phyloP scores from a whole-genome alignment of 2,888 invertebrate species.

The Meloe dianella region DNA sequence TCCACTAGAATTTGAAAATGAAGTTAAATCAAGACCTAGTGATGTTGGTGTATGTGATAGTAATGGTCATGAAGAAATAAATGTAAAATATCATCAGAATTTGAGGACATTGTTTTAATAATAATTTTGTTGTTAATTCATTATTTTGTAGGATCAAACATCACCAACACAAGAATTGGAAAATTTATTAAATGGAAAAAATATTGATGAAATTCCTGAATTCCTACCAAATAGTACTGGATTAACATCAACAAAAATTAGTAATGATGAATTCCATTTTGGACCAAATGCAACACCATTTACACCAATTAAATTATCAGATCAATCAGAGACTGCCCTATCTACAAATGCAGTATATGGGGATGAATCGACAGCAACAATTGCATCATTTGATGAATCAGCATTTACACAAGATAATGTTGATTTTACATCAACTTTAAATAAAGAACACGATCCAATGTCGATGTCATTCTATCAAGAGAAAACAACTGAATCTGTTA shows the following conservation, averaged over 20 bases:
- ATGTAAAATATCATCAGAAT: no score
- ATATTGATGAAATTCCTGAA: slow-evolving; percentile 56
- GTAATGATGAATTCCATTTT: slow-evolving; percentile 65
- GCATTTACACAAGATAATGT: slow-evolving; percentile 27
- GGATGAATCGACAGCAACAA: slow-evolving; percentile 59
- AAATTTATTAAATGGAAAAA: slow-evolving; percentile 58
- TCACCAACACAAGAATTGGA: slow-evolving; percentile 54
- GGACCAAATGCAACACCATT: slow-evolving; percentile 67
- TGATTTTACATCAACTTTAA: slow-evolving; percentile 36
- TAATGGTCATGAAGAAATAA: slow-evolving; percentile 61
- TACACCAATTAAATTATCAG: slow-evolving; percentile 53
- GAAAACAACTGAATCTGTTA: slow-evolving; percentile 61
- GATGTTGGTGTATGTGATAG: slow-evolving; percentile 65
- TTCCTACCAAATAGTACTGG: slow-evolving; percentile 52
- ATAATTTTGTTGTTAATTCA: background rate
- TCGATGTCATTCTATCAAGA: slow-evolving; percentile 71
- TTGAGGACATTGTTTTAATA: no score
- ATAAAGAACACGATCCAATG: slow-evolving; percentile 68
- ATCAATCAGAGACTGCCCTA: slow-evolving; percentile 60
- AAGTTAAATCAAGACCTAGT: slow-evolving; percentile 68
- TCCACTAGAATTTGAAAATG: slow-evolving; percentile 69
- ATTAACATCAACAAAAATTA: slow-evolving; percentile 38
- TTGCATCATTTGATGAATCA: slow-evolving; percentile 42
- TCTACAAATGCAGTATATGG: slow-evolving; percentile 63
- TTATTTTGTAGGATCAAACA: slow-evolving; percentile 44